Evolutionary conservation across 2,888 invertebrate species (phyloP), one percentile per base, ranked within the genome.

Genomic region (Drosophila vallismaia): DNA sequence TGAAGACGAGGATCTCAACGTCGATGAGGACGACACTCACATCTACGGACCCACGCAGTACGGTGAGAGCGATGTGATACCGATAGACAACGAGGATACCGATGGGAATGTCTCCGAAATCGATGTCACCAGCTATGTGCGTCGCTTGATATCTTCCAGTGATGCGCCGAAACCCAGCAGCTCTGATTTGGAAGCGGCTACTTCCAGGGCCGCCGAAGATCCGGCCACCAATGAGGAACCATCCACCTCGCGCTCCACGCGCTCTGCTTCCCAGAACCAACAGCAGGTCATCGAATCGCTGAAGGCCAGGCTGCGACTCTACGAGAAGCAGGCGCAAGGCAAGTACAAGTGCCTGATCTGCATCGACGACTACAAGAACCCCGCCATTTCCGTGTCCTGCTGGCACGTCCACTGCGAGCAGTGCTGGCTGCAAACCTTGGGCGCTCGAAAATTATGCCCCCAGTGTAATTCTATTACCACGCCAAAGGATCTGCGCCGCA

Each of bases 401-500:
- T 98, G 98, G 98, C 98, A 98, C 91, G 98, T 98, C 0, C 97
- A 98, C 91, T 98, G 98, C 89, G 97, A 98, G 92, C 94, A 94
- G 31, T 95, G 95, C 79, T 95, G 95, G 95, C 91, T 95, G 0
- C 94, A 95, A 58, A 95, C 95, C 1, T 72, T 90, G 12, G 95
- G 96, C 40, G 96, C 96, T 1, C 97, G 98, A 92, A 98, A 98
- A 89, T 94, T 98, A 7, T 98, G 98, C 89, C 98, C 98, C 0
- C 98, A 98, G 89, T 98, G 98, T 91, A 98, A 97, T 92, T 96
- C 96, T 91, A 98, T 98, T 79, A 98, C 98, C 3, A 96, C 97
- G 0, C 95, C 97, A 0, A 93, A 95, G 56, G 97, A 98, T 92
- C 92, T 98, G 59, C 92, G 98, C 76, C 94, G 97, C 88, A 97